Evolutionary conservation across 2,888 invertebrate species (phyloP).

Genomic region (Periphyllus acericola): DNA sequence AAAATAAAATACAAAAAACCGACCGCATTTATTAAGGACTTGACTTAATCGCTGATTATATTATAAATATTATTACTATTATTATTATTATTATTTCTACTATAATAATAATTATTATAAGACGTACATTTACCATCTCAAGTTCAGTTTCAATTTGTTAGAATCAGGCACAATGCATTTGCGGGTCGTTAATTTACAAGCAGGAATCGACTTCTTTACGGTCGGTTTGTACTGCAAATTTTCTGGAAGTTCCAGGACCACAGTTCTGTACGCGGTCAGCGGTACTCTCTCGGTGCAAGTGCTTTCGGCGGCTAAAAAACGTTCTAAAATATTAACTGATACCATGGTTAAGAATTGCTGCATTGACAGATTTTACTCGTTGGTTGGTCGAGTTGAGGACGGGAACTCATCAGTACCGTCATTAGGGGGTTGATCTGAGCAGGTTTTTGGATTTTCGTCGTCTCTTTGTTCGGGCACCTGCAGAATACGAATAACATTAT

Average conservation of each 20-base stretch:
- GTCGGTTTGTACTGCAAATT: not conserved
- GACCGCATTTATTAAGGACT: conserved; percentile 38
- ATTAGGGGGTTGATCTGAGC: conserved; percentile 60
- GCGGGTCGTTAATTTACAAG: not conserved
- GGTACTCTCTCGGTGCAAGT: conserved; percentile 3
- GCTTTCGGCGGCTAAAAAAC: not conserved
- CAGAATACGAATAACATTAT: conserved; percentile 49
- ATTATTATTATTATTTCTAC: not conserved
- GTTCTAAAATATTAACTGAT: not conserved
- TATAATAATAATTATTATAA: not conserved
- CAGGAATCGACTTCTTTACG: not conserved
- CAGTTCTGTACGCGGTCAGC: conserved; percentile 6
- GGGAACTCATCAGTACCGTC: conserved; percentile 55
- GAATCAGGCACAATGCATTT: conserved; percentile 31
- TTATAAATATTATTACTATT: conserved; percentile 25
- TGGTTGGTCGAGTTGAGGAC: conserved; percentile 20
- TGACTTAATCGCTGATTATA: conserved; percentile 22
- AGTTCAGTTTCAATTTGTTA: conserved; percentile 29
- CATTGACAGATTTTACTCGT: conserved; percentile 9
- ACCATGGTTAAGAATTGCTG: not conserved
- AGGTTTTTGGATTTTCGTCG: conserved; percentile 47
- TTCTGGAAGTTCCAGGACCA: conserved; percentile 34
- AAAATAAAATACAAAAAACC: conserved; percentile 36
- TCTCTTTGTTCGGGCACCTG: conserved; percentile 56
- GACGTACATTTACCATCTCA: conserved; percentile 41